Base-by-base conservation (phyloP, 1,140 invertebrate species). In the Drosophila insularis region DNA sequence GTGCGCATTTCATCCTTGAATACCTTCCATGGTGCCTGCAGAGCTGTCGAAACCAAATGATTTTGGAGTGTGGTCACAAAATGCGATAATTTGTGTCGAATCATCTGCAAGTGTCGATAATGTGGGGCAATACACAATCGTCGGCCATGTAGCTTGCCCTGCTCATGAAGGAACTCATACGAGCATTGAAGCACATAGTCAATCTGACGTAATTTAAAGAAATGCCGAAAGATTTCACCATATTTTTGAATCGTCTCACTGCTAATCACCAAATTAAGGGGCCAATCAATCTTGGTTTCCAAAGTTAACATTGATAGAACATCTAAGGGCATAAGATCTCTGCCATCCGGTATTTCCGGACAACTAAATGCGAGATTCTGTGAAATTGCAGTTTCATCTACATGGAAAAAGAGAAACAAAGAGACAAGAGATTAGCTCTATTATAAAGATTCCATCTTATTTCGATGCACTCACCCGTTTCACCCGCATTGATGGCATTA, bases 221-320 rank as follows among this genome's bases (percentile, higher is more conserved):
- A 86, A 91, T 96, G 96, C 80, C 95, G 94, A 77, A 97, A 96
- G 0, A 97, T 94, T 79, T 94, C 94, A 1, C 94, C 94, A 80
- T 96, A 96, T 75, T 95, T 94, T 8, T 93, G 79, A 63, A 96
- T 92, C 0, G 94, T 93, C 63, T 95, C 94, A 0, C 94, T 93
- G 3, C 95, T 96, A 21, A 97, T 91, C 35, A 97, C 94, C 27
- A 97, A 94, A 87, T 96, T 96, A 1, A 96, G 81, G 0, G 96
- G 96, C 96, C 96, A 97, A 10, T 93, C 92, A 1, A 95, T 93
- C 46, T 94, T 93, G 79, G 96, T 96, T 11, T 94, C 94, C n/a
- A 97, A 87, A 0, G 93, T 94, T 1, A 97, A 89, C 74, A 94
- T 95, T 53, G 94, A 93, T 2, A 96, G 80, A 0, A 94, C 94